Base-by-base conservation (phyloP, 53 echinoderm and acorn worm species). In the Apostichopus leukothele region DNA sequence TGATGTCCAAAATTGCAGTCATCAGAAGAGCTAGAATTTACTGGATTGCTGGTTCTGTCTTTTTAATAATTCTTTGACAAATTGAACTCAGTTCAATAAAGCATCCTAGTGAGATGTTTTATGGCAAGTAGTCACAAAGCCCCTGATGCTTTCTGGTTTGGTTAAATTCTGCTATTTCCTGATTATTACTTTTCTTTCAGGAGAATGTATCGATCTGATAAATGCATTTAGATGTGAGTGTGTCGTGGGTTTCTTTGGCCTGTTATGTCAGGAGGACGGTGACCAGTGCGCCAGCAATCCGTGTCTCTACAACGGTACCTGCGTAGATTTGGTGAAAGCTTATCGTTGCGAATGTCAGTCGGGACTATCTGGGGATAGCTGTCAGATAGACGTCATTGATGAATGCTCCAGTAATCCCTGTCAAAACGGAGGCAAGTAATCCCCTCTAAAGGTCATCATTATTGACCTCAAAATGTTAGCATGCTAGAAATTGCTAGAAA, bases 261-360 rank as follows among this genome's bases (percentile, higher is more conserved):
- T 83, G 27, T 83, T 91, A 67, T 96, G 96, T 89, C 84, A 94
- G 89, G 73, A 89, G 19, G 96, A 96, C 23, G 96, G 96, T 22
- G 91, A 96, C 86, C 96, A 96, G 79, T 96, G 96, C 83, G 76
- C 68, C 22, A 90, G 76, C 10, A 20, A 83, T 21, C 95, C 98
- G 0, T 98, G 98, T 79, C 86, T 96, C 21, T 93, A 95, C 83
- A 91, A 90, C 39, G 99, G 93, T n/a, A 92, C 89, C 22, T 96
- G 96, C 73, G 39, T 73, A 13, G 94, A 96, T 87, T 81, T 96
- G 53, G 93, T 94, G 88, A 89, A 92, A 86, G 96, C 88, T 61
- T 96, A 90, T 59, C 76, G 75, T 21, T 95, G 95, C 76, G 90
- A 88, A 75, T 95, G 95, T 57, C 89, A 86, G 1, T 83, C 88